phyloP scores from a whole-genome alignment of 2,888 invertebrate species.

The Rosalia funebris region DNA sequence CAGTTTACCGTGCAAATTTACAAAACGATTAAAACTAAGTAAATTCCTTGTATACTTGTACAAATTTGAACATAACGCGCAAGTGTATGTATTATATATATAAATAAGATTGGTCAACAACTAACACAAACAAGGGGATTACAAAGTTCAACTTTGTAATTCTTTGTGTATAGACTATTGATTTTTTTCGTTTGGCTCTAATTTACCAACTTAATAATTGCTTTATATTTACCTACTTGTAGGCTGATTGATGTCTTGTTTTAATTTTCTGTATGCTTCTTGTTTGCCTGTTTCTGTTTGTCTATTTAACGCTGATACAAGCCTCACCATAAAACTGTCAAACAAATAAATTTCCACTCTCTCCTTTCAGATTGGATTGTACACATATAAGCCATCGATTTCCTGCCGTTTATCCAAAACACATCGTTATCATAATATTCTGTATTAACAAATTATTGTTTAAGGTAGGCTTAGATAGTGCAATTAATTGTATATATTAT shows the following conservation, averaged over 20 bases:
- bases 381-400: too few relatives aligned
- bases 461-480: too few relatives aligned
- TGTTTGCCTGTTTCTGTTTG: neutral
- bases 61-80: conserved; percentile 47
- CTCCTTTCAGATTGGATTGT: too few relatives aligned
- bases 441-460: too few relatives aligned
- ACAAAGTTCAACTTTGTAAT: conserved; percentile 50
- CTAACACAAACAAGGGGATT: conserved; percentile 52
- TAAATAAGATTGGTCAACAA: conserved; percentile 56
- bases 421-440: too few relatives aligned
- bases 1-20: conserved; percentile 57
- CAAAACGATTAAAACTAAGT: conserved; percentile 55
- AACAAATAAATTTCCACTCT: too few relatives aligned
- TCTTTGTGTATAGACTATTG: conserved; percentile 50
- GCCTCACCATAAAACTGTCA: too few relatives aligned
- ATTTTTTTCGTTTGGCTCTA: conserved; percentile 51
- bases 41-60: conserved; percentile 45
- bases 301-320: neutral
- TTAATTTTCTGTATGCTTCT: neutral
- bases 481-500: too few relatives aligned
- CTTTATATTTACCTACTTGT: conserved; percentile 18
- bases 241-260: conserved; percentile 19
- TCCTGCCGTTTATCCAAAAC: too few relatives aligned
- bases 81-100: conserved; percentile 42
- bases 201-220: conserved; percentile 48